Conservation (phyloP, 2,113 vertebrate genomes). For the Python bivittatus region DNA sequence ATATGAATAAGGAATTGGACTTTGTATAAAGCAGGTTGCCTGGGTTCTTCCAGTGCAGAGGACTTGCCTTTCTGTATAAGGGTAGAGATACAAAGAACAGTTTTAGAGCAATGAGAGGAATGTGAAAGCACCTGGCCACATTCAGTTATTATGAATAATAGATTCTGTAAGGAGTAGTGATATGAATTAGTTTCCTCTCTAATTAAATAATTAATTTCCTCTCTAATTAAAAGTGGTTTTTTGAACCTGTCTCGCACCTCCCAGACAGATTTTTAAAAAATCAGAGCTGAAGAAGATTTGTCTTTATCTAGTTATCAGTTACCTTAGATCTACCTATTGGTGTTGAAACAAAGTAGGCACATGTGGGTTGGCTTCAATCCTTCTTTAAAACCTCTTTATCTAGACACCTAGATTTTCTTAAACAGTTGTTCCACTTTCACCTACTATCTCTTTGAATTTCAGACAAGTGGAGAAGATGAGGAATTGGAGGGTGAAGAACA, state of each 20-base stretch:
- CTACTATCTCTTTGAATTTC: slow-evolving; percentile 38
- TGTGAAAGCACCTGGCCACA: not conserved
- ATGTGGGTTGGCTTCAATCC: too few relatives aligned
- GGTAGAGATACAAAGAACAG: not conserved
- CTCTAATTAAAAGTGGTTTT: not conserved
- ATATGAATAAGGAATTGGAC: not conserved
- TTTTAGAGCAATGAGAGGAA: not conserved
- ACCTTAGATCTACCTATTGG: not conserved
- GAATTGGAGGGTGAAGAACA: slow-evolving; percentile 79
- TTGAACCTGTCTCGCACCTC: not conserved
- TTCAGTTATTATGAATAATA: not conserved
- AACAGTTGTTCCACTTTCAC: not conserved
- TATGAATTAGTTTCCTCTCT: not conserved
- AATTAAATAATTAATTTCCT: not conserved
- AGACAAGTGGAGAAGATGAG: slow-evolving; percentile 80
- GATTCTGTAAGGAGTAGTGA: not conserved
- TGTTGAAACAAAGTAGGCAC: too few relatives aligned
- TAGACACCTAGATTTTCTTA: not conserved
- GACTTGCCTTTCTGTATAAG: not conserved
- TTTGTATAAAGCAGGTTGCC: not conserved
- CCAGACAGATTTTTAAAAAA: not conserved
- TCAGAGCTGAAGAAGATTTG: not conserved
- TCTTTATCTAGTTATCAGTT: not conserved
- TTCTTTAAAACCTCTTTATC: not conserved
- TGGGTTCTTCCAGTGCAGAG: not conserved